Base-by-base conservation (phyloP, 1,140 invertebrate genomes). In the Bombus fervidus region DNA sequence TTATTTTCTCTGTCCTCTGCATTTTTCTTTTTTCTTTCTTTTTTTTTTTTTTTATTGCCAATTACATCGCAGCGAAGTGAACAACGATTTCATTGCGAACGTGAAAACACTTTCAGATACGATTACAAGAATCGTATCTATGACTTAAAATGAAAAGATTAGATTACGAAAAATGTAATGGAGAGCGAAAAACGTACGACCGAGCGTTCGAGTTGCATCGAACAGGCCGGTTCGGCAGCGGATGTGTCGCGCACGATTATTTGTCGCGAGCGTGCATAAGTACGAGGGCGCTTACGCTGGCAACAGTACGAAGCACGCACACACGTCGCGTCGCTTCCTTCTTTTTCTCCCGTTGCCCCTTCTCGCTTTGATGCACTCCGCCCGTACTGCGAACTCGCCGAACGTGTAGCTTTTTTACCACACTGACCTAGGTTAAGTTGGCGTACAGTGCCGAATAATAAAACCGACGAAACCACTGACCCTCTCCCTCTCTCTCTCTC, bases 351-450 rank as follows among this genome's bases (percentile, higher is more conserved):
- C 77, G 53, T 34, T 81, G 28, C n/a, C 41, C 57, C 72, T 47
- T 81, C 69, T 47, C 72, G 68, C 64, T 78, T 41, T 74, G 64
- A 8, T 31, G 28, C 43, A 34, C 41, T 53, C n/a, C 22, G 43
- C 76, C 69, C 84, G 75, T 83, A 72, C 22, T 71, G n/a, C 64
- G 28, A 18, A 86, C 87, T 74, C 89, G 86, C 83, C 88, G 87
- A 91, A 92, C 88, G 90, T 89, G 91, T 89, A 86, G 89, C 88
- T 93, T 91, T 93, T 93, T 92, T 91, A 90, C 89, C 90, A 91
- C 91, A 94, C 94, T 95, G 94, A 94, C 94, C 94, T 94, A 93
- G 94, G 94, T 92, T 93, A 94, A 94, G 94, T 92, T 86, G 91
- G 85, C 86, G 92, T 90, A 89, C 92, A 91, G 92, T 93, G 92